Evolutionary conservation across 2,113 vertebrate species (phyloP).

Genomic region (Plotosus lineatus): DNA sequence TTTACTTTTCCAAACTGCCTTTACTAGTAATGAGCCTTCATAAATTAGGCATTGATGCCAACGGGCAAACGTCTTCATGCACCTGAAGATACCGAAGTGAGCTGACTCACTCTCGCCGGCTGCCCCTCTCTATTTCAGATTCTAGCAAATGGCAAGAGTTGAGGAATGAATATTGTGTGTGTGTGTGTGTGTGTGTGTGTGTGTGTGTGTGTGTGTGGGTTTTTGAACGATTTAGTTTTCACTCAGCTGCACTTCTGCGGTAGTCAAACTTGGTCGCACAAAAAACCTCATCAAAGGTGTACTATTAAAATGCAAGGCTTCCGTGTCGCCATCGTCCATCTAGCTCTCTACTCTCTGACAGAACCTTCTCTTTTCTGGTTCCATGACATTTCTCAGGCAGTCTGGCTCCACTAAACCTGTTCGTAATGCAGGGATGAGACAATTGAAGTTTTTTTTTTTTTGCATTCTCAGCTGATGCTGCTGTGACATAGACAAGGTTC

Average conservation of each 20-base stretch:
- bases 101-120: neutral
- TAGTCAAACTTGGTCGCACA: slow-evolving; percentile 8
- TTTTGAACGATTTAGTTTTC: neutral
- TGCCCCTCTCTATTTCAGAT: neutral
- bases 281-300: slow-evolving; percentile 6
- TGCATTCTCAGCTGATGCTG: neutral
- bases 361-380: slow-evolving; percentile 46
- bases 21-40: slow-evolving; percentile 42
- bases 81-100: slow-evolving; percentile 39
- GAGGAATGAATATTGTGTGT: neutral
- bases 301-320: neutral
- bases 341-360: slow-evolving; percentile 31
- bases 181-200: too few relatives aligned
- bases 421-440: slow-evolving; percentile 23
- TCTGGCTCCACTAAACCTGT: slow-evolving; percentile 41
- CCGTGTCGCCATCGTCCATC: neutral
- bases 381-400: slow-evolving; percentile 43
- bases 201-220: too few relatives aligned
- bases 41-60: slow-evolving; percentile 37
- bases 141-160: neutral
- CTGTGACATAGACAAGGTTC: neutral
- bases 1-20: slow-evolving; percentile 39
- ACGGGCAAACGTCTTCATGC: slow-evolving; percentile 44
- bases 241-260: neutral
- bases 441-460: neutral